Conservation (phyloP, 2,113 vertebrate species). For the Pterophyllum scalare region DNA sequence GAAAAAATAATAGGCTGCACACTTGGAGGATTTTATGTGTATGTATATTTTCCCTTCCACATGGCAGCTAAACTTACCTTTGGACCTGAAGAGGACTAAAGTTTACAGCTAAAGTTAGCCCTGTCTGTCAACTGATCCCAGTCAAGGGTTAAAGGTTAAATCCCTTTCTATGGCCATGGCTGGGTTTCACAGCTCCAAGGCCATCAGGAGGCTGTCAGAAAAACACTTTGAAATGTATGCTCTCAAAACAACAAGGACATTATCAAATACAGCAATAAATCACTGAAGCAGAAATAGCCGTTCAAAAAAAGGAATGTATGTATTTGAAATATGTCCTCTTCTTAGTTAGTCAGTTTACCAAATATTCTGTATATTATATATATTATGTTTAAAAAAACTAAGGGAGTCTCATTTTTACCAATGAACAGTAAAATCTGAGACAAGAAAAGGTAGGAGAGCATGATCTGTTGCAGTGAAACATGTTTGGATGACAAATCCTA, state of each 20-base stretch:
- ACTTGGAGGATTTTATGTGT: background rate
- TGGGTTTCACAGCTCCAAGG: constrained; percentile 61
- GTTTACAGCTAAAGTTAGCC: constrained; percentile 76
- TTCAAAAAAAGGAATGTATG: background rate
- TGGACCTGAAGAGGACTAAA: constrained; percentile 54
- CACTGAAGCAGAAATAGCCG: background rate
- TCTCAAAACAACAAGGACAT: constrained; percentile 5
- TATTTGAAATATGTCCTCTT: background rate
- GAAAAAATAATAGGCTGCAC: background rate
- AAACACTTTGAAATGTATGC: constrained; percentile 32
- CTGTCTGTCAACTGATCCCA: constrained; percentile 70
- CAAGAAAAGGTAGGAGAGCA: background rate
- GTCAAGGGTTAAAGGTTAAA: constrained; percentile 64
- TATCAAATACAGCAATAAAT: constrained; percentile 13
- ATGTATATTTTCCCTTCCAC: constrained; percentile 13
- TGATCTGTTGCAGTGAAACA: background rate
- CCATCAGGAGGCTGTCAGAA: constrained; percentile 20
- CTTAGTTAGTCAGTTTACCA: background rate
- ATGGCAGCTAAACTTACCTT: constrained; percentile 42
- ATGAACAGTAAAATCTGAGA: background rate
- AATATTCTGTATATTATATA: background rate
- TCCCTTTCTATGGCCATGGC: constrained; percentile 52
- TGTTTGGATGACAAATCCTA: constrained; percentile 17
- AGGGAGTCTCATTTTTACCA: background rate
- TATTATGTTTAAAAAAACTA: background rate